Evolutionary conservation across 2,888 invertebrate genomes (phyloP).

Genomic region (Amphimallon solstitiale): DNA sequence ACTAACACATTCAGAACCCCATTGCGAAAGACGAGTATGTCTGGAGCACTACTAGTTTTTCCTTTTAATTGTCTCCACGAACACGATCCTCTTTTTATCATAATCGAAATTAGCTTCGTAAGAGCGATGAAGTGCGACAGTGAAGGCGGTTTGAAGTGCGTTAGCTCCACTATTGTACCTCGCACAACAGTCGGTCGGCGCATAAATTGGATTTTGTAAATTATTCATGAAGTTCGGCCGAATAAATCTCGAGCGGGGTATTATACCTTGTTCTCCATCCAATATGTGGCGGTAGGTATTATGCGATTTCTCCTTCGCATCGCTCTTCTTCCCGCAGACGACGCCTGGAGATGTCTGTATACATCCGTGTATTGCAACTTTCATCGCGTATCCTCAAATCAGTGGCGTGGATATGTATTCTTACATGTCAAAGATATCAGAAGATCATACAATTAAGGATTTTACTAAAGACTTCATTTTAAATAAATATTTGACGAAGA

Average conservation of each 20-base stretch:
- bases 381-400: no score
- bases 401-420: no score
- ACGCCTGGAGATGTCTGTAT: no score
- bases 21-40: no score
- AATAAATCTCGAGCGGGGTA: constrained; percentile 4
- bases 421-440: no score
- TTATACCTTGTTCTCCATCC: not conserved
- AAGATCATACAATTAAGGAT: no score
- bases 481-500: no score
- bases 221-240: constrained; percentile 16
- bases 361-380: no score
- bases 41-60: no score
- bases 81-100: not conserved
- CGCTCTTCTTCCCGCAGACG: no score
- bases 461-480: no score
- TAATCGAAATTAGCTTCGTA: constrained; percentile 6
- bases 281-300: not conserved
- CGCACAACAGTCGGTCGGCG: not conserved
- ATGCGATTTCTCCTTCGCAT: not conserved
- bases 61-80: not conserved
- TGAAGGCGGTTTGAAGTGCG: not conserved
- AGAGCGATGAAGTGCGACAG: not conserved
- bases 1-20: no score
- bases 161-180: not conserved
- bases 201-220: constrained; percentile 14